Conservation (phyloP, 2,113 vertebrate genomes). For the Microtus montanus region DNA sequence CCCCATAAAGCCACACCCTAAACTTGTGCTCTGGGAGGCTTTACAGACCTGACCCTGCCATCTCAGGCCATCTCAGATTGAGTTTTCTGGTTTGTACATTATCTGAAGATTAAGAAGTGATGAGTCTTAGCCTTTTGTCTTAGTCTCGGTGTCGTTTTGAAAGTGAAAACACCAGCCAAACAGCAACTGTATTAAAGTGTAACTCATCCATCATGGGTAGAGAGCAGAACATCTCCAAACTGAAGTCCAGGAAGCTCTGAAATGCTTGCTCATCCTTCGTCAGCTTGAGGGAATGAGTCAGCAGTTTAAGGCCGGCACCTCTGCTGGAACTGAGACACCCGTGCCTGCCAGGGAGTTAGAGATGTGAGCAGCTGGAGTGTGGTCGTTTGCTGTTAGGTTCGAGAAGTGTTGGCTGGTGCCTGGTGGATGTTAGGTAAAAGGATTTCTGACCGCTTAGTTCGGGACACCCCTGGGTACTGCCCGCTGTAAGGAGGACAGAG, state of each 20-base stretch:
- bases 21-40: neutral
- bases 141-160: conserved; percentile 5
- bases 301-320: conserved; percentile 11
- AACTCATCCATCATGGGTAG: neutral
- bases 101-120: neutral
- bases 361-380: neutral
- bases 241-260: conserved; percentile 34
- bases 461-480: neutral
- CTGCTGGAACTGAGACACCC: neutral
- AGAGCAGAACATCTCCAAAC: conserved; percentile 39
- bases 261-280: conserved; percentile 52
- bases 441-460: neutral
- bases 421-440: neutral
- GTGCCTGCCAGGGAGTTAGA: neutral
- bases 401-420: neutral
- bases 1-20: neutral
- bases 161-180: conserved; percentile 3
- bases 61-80: neutral
- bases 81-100: neutral
- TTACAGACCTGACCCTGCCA: neutral
- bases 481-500: neutral
- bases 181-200: neutral
- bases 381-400: neutral
- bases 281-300: conserved; percentile 59
- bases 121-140: neutral